phyloP scores from a whole-genome alignment of 2,113 vertebrate species.

The Myrmecophaga tridactyla region DNA sequence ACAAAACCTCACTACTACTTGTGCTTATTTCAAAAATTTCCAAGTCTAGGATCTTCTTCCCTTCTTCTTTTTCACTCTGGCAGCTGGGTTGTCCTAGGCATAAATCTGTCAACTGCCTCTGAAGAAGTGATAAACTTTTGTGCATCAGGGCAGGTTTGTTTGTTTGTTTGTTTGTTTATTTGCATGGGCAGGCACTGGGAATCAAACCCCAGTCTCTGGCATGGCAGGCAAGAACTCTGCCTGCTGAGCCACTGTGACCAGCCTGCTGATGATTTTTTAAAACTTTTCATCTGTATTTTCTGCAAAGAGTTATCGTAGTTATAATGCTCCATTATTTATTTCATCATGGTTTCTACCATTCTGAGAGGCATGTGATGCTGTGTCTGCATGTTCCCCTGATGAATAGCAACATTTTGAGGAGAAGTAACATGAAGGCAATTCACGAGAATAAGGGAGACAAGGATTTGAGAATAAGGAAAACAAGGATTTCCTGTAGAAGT shows the following conservation, averaged over 20 bases:
- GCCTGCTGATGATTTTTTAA: background rate
- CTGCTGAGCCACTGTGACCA: too few species aligned
- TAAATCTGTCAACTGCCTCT: conserved; percentile 84
- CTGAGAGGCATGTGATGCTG: background rate
- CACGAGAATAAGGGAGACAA: conserved; percentile 52
- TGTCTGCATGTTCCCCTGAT: conserved; percentile 17
- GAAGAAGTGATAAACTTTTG: conserved; percentile 29
- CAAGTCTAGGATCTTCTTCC: conserved; percentile 78
- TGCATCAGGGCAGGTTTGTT: background rate
- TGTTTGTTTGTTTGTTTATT: too few species aligned
- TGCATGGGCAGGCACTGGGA: too few species aligned
- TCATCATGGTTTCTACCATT: background rate
- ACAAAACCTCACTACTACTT: conserved; percentile 79
- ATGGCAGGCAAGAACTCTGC: too few species aligned
- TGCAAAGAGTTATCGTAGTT: conserved; percentile 9
- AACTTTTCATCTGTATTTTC: background rate
- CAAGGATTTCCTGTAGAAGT: conserved; percentile 38
- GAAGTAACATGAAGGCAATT: conserved; percentile 50
- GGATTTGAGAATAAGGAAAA: conserved; percentile 51
- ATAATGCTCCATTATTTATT: background rate
- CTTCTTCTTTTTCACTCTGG: conserved; percentile 91
- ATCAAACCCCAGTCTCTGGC: too few species aligned
- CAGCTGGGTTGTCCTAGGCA: conserved; percentile 91
- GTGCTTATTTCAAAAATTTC: conserved; percentile 57
- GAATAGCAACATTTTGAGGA: conserved; percentile 4